Evolutionary conservation across 2,888 invertebrate genomes (phyloP).

Genomic region (Euplagia quadripunctaria): DNA sequence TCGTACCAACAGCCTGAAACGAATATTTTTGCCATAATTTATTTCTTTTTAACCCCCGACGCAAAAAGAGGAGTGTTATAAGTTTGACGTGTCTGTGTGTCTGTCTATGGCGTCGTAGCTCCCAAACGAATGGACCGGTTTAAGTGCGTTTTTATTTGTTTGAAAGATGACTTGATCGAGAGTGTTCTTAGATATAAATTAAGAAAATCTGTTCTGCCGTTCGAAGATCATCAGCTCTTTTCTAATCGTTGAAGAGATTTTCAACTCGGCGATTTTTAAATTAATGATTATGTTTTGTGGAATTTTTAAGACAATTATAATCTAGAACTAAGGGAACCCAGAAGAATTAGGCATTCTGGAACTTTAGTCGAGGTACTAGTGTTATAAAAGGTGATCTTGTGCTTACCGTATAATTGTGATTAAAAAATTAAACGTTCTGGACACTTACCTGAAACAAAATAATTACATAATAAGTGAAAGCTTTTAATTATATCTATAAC

Average conservation of each 20-base stretch:
- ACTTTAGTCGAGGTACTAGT: neutral
- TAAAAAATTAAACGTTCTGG: slow-evolving; percentile 37
- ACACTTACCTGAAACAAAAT: slow-evolving; percentile 78
- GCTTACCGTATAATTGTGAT: slow-evolving; percentile 41
- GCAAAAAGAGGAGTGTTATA: too few relatives aligned
- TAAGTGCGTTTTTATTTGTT: too few relatives aligned
- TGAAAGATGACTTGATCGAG: too few relatives aligned
- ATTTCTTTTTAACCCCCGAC: neutral
- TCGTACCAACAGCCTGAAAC: neutral
- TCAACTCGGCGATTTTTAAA: too few relatives aligned
- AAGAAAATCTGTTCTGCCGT: too few relatives aligned
- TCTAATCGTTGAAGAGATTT: too few relatives aligned
- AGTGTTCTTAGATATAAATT: too few relatives aligned
- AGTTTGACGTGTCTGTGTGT: too few relatives aligned
- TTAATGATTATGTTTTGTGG: neutral
- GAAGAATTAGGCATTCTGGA: neutral
- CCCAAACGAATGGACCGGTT: too few relatives aligned
- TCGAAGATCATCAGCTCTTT: too few relatives aligned
- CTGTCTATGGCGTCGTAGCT: too few relatives aligned
- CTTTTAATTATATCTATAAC: slow-evolving; percentile 21
- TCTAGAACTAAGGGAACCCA: neutral
- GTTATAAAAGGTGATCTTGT: slow-evolving; percentile 3
- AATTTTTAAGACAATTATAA: neutral
- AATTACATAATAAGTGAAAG: slow-evolving; percentile 51
- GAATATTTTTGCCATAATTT: neutral